phyloP scores from a whole-genome alignment of 2,888 invertebrate species.

The Mesoligia furuncula region DNA sequence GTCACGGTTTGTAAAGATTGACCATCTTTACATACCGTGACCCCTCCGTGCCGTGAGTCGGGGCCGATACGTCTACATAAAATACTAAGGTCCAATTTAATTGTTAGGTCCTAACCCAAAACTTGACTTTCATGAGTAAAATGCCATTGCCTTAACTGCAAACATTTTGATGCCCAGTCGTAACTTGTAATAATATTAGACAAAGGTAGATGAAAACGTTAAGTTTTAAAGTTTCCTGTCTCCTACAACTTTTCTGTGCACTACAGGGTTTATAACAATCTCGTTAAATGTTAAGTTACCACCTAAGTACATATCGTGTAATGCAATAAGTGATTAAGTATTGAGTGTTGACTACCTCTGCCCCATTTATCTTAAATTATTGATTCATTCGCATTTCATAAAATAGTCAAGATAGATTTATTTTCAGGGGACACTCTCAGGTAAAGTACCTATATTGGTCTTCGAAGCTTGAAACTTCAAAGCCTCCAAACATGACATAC shows the following conservation, averaged over 20 bases:
- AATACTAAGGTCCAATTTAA: slow-evolving; percentile 1
- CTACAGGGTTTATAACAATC: neutral
- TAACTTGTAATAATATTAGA: neutral
- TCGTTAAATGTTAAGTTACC: neutral
- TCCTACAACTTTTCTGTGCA: neutral
- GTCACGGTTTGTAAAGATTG: no score
- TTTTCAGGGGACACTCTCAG: neutral
- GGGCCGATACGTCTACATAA: no score
- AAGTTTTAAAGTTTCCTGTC: neutral
- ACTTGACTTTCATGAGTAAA: neutral
- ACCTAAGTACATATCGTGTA: neutral
- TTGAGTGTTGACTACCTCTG: neutral
- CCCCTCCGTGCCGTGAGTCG: no score
- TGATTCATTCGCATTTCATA: neutral
- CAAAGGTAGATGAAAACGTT: neutral
- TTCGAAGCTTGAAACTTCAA: neutral
- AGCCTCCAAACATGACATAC: neutral
- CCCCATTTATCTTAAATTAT: neutral
- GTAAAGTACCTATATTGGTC: no score
- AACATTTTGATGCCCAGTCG: neutral
- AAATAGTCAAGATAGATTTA: neutral
- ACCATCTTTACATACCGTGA: no score
- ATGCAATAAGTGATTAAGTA: neutral
- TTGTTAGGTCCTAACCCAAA: neutral
- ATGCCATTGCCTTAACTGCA: neutral